A percentile compares a stretch with the other conserved stretches of the same genome.
These are phyloP conservation scores for Pseudanteris insignis DNA, from an alignment of 2,888 invertebrate species.

Conservation along the genomic window DNA sequence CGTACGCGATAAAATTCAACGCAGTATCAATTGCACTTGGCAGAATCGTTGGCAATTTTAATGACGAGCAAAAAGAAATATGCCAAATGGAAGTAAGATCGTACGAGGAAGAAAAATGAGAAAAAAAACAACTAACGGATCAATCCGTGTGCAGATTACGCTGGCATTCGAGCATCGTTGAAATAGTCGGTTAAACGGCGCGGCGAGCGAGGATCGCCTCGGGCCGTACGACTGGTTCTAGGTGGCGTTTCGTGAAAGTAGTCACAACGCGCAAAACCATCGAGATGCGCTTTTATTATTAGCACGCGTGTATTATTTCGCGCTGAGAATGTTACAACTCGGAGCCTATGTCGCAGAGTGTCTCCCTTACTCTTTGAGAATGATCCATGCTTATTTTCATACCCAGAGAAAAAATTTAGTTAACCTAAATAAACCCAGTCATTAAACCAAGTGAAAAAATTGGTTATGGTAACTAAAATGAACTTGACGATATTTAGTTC, in stretches of 20 bases:
- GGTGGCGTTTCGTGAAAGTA: slow-evolving; percentile 30
- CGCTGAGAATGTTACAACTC: slow-evolving; percentile 9
- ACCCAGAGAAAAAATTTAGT: too few species aligned
- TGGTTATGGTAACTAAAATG: too few species aligned
- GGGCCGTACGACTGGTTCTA: slow-evolving; percentile 23
- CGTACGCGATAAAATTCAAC: background rate
- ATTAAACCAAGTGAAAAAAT: too few species aligned
- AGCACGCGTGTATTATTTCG: slow-evolving; percentile 26
- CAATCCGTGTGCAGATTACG: slow-evolving; percentile 33
- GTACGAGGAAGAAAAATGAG: background rate
- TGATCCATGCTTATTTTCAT: too few species aligned
- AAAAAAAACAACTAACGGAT: background rate
- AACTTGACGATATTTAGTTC: too few species aligned
- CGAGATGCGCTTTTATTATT: slow-evolving; percentile 31
- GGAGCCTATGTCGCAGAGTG: too few species aligned
- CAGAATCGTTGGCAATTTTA: too few species aligned
- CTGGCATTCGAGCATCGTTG: slow-evolving; percentile 29
- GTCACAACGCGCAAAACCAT: background rate
- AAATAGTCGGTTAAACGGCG: slow-evolving; percentile 13
- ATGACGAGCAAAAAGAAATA: background rate
- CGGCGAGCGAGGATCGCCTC: slow-evolving; percentile 16
- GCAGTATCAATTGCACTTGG: background rate
- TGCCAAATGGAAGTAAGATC: background rate
- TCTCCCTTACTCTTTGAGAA: too few species aligned
- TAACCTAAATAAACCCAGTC: too few species aligned